phyloP scores from a whole-genome alignment of 2,797 vertebrate species.

The Potorous gilbertii region DNA sequence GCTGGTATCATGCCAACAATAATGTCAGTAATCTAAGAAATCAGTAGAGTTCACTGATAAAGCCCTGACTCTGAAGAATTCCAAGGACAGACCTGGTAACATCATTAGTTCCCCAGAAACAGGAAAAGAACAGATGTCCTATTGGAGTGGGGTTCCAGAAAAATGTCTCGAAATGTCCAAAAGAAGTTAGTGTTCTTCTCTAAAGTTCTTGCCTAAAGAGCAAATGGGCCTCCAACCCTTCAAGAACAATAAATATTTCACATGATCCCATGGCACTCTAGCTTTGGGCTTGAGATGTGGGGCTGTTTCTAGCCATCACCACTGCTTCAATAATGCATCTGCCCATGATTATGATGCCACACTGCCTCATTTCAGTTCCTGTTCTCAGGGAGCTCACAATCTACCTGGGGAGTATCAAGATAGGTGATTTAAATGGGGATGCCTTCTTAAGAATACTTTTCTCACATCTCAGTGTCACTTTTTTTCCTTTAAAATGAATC shows the following conservation, averaged over 20 bases:
- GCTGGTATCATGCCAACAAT: neutral
- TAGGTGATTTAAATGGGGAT: neutral
- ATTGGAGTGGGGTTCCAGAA: neutral
- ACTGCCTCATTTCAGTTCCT: neutral
- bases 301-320: neutral
- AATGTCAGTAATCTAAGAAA: neutral
- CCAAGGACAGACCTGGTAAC: neutral
- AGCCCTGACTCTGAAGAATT: neutral
- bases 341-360: neutral
- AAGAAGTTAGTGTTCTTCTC: neutral
- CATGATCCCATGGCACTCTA: neutral
- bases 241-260: neutral
- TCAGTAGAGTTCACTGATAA: neutral
- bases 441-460: neutral
- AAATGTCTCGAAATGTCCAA: neutral
- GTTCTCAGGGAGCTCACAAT: neutral
- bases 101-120: neutral
- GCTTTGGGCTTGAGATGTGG: neutral
- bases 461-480: neutral
- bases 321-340: neutral
- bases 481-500: neutral
- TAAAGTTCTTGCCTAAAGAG: neutral
- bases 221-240: neutral
- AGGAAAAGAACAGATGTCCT: neutral
- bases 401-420: neutral